A percentile compares a stretch with the other conserved stretches of the same genome.
These are phyloP conservation scores for Leguminivora glycinivorella DNA, from an alignment of 1,140 invertebrate genomes.

Conservation along the genomic window DNA sequence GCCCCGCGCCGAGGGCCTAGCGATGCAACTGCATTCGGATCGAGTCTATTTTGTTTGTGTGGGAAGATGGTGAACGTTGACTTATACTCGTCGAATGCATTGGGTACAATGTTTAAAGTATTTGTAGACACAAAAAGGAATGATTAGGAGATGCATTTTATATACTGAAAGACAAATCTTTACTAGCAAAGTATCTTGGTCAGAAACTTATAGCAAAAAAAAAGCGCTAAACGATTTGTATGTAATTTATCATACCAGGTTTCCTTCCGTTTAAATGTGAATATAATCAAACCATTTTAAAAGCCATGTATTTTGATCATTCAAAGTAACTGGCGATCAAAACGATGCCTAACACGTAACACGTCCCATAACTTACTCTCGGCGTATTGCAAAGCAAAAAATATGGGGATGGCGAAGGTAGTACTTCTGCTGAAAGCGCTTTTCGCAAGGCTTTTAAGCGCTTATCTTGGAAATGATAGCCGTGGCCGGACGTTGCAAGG, in stretches of 20 bases:
- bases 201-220: not conserved
- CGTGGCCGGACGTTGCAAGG: conserved; percentile 71
- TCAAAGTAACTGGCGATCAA: not conserved
- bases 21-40: conserved; percentile 28
- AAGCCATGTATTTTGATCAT: not conserved
- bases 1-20: conserved; percentile 48
- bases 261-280: not conserved
- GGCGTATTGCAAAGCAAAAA: conserved; percentile 57
- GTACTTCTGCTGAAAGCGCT: conserved; percentile 70
- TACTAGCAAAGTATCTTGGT: no score
- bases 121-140: not conserved
- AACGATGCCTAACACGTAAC: not conserved
- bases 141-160: not conserved
- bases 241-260: not conserved
- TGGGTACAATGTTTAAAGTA: not conserved
- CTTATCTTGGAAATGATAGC: conserved; percentile 77
- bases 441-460: conserved; percentile 75
- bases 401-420: conserved; percentile 54
- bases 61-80: not conserved
- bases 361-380: conserved; percentile 24
- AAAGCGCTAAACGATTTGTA: not conserved
- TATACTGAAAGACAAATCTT: not conserved
- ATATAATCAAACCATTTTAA: not conserved
- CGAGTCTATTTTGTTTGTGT: not conserved
- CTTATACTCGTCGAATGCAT: not conserved